Evolutionary conservation across 2,113 vertebrate genomes (phyloP).

Genomic region (Neopipo cinnamomea): DNA sequence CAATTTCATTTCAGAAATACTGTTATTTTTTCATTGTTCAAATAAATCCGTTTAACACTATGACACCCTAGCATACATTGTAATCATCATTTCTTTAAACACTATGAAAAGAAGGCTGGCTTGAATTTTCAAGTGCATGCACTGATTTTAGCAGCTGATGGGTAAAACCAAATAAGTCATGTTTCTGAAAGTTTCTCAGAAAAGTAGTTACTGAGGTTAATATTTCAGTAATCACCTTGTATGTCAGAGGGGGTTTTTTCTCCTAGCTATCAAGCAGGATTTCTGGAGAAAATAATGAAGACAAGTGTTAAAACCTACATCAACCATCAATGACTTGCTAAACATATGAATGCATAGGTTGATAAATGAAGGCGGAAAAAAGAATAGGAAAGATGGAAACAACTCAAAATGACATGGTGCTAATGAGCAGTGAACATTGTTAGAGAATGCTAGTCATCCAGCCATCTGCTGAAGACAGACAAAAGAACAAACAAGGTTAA

Average conservation of each 20-base stretch:
- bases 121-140: background rate
- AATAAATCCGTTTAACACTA: conserved; percentile 24
- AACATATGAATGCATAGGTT: conserved; percentile 32
- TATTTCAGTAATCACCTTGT: conserved; percentile 53
- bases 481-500: conserved; percentile 60
- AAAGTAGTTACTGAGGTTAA: conserved; percentile 41
- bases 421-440: conserved; percentile 59
- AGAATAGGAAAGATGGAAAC: conserved; percentile 42
- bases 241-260: background rate
- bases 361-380: conserved; percentile 41
- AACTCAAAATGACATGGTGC: conserved; percentile 54
- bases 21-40: conserved; percentile 1
- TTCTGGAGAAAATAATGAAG: conserved; percentile 46
- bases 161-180: conserved; percentile 28
- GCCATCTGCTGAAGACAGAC: conserved; percentile 63
- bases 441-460: conserved; percentile 42
- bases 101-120: background rate
- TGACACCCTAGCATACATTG: background rate
- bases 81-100: conserved; percentile 19
- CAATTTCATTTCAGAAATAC: conserved; percentile 30
- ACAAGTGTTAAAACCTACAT: conserved; percentile 1
- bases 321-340: conserved; percentile 31
- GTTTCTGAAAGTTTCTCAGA: background rate
- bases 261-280: background rate
- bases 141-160: background rate